These are phyloP conservation scores for Saguinus imperator DNA, from an alignment of 2,113 vertebrate species.

Conservation along the genomic window DNA sequence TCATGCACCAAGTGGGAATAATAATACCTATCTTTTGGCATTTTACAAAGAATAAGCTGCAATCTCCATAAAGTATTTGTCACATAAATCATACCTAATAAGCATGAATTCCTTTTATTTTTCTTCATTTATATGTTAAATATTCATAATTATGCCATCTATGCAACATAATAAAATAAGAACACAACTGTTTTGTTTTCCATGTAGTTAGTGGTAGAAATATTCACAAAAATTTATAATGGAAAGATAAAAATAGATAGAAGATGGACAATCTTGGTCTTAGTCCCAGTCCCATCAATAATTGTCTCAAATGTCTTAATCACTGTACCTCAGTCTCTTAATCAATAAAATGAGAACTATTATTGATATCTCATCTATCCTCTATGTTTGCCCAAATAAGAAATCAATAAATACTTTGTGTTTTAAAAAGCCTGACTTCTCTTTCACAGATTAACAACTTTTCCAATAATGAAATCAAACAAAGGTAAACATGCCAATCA, in stretches of 20 bases:
- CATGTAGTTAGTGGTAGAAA: background rate
- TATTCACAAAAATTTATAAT: background rate
- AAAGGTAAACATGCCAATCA: background rate
- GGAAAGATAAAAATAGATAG: background rate
- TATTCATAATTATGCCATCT: too few relatives aligned
- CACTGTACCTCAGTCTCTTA: background rate
- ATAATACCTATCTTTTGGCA: background rate
- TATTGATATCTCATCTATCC: background rate
- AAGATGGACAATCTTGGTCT: background rate
- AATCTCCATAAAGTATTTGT: background rate
- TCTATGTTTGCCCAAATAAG: background rate
- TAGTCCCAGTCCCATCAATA: background rate
- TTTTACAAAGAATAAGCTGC: background rate
- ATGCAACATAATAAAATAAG: background rate
- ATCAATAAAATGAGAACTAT: background rate
- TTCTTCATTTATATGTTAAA: background rate
- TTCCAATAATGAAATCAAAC: background rate
- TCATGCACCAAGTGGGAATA: background rate
- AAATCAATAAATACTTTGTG: background rate
- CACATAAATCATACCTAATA: background rate
- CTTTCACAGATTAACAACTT: background rate
- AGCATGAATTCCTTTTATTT: background rate
- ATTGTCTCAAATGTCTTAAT: background rate
- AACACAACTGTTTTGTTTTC: background rate
- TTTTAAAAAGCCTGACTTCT: background rate